Evolutionary conservation across 2,797 vertebrate genomes (phyloP), one percentile per base, ranked within the genome.

Genomic region (Carcharodon carcharias): DNA sequence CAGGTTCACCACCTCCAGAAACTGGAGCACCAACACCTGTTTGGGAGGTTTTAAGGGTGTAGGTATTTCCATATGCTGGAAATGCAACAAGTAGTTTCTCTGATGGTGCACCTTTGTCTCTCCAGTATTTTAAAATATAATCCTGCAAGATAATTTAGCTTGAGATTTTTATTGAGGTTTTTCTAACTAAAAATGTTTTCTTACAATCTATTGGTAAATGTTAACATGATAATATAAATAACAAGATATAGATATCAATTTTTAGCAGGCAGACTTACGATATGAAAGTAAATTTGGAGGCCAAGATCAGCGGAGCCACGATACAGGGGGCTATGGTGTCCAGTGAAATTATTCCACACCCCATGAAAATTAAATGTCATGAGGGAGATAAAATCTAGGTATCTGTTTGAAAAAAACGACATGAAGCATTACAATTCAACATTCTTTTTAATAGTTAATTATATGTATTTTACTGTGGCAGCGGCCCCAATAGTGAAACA

Each of bases 321-420:
- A 45, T 82, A 40, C 35, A 82, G 80, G 11, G 96, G 95, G 31
- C 96, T 96, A 58, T 97, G 65, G 0, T 97, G 96, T 14, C 97
- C 96, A 4, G 97, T 97, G 91, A 54, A 54, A 28, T 26, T 96
- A 58, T 96, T 96, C 96, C 95, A 96, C 21, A 96, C 87, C 67
- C 96, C 96, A 0, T 97, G 96, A 69, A 97, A 69, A 96, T 97
- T 96, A 0, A 97, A 97, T 35, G 96, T 93, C 97, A 97, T 96
- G 0, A 97, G 96, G 80, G 18, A 96, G 77, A 97, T 45, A 96
- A 97, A 97, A 58, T 97, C 97, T 73, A 96, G 93, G 85, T 16
- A 91, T 87, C 97, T 97, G 50, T 21, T 58, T 65, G 7, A 8
- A 12, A 2, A 26, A 28, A 28, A 71, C 26, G 31, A 31, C 26